Base-by-base conservation (phyloP, 2,113 vertebrate genomes). In the Trinectes maculatus region DNA sequence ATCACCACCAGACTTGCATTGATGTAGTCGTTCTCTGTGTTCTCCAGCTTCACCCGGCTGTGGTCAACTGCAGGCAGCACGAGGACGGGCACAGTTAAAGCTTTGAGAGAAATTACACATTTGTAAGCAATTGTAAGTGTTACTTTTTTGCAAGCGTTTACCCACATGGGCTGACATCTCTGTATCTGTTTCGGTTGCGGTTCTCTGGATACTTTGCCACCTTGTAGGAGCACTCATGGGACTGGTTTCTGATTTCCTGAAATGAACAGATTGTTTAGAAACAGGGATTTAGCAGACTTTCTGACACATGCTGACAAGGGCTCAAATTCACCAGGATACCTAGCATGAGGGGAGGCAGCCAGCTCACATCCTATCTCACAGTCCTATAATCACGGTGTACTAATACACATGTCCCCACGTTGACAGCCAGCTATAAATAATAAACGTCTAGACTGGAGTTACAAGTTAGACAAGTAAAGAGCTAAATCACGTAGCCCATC, bases 121-220 rank as follows among this genome's bases (percentile, higher is more conserved):
- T 1, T 36, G 29, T 33, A n/a, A 73, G 58, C 29, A 34, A n/a
- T n/a, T n/a, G n/a, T n/a, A n/a, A n/a, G 40, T 31, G 3, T 44
- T 21, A 46, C 37, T 21, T 51, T 18, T 36, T 6, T 24, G 34
- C 28, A 56, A 63, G 70, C 44, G 59, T 76, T 39, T 68, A 96
- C 98, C 94, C 92, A 99, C 97, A 99, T 0, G 98, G 98, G 86
- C 95, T 99, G 82, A 99, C 98, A 76, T 99, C 97, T 92, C 97
- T 95, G 91, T 99, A 99, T 95, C 98, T 91, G 92, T 99, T 99
- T 63, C 96, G 93, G 91, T 94, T 97, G 89, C 95, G 95, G 86
- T 99, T 99, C 88, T 98, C 98, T 70, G 95, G 95, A 85, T 94
- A 95, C 77, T 97, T 99, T 65, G 97, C 97, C 87, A 98, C 94